These are phyloP conservation scores for Drosophila sp. DNA, from an alignment of 1,140 invertebrate species.

Conservation along the genomic window DNA sequence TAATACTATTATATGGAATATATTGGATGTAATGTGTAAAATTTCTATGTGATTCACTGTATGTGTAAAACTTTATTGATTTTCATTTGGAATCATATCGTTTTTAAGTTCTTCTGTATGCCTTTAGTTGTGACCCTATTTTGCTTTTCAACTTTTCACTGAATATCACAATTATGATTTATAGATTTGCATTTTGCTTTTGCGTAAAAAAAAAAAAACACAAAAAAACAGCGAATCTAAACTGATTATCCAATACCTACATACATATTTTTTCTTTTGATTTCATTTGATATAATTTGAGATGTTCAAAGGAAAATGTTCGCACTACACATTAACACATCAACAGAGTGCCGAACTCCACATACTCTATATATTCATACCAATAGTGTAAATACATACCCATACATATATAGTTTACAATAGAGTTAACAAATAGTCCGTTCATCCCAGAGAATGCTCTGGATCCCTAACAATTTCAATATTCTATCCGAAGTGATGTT, in stretches of 20 bases:
- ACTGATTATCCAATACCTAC: background rate
- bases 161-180: slow-evolving; percentile 40
- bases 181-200: slow-evolving; percentile 56
- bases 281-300: slow-evolving; percentile 30
- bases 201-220: slow-evolving; percentile 28
- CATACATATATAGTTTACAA: slow-evolving; percentile 17
- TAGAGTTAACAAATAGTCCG: slow-evolving; percentile 37
- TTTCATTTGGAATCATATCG: slow-evolving; percentile 25
- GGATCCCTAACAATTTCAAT: background rate
- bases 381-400: slow-evolving; percentile 42
- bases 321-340: slow-evolving; percentile 23
- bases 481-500: background rate
- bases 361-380: slow-evolving; percentile 26
- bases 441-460: slow-evolving; percentile 14
- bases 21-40: slow-evolving; percentile 83
- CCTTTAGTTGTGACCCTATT: slow-evolving; percentile 18
- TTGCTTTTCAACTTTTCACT: slow-evolving; percentile 44
- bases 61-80: slow-evolving; percentile 70
- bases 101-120: slow-evolving; percentile 34
- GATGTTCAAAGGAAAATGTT: slow-evolving; percentile 36
- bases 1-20: slow-evolving; percentile 78
- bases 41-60: slow-evolving; percentile 83
- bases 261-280: background rate
- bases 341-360: slow-evolving; percentile 20
- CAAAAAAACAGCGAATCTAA: slow-evolving; percentile 26